Conservation (phyloP, 2,113 vertebrate species). For the Dicrurus megarhynchus region DNA sequence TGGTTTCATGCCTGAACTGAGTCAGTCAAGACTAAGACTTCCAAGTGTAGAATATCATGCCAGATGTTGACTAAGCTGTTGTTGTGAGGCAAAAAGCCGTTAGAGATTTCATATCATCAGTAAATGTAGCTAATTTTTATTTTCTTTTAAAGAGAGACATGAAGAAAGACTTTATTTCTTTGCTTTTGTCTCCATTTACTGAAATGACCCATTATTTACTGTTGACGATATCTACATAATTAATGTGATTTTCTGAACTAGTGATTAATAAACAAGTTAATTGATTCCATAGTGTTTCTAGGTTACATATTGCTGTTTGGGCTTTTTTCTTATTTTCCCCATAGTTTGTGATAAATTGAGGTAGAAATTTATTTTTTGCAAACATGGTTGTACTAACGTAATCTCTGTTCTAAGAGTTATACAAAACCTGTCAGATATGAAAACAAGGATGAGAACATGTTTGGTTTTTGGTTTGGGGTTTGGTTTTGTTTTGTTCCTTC, state of each 20-base stretch:
- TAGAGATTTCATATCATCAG: constrained; percentile 10
- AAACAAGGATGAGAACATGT: neutral
- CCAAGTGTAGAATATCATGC: constrained; percentile 12
- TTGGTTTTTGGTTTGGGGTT: fast-evolving
- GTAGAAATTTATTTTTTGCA: neutral
- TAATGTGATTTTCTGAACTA: neutral
- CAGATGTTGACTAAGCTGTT: constrained; percentile 59
- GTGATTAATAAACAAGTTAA: neutral
- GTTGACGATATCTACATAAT: neutral
- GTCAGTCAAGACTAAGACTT: constrained; percentile 51
- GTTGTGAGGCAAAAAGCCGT: constrained; percentile 18
- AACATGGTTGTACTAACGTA: neutral
- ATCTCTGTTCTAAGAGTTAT: neutral
- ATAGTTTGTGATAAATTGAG: neutral
- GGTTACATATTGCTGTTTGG: neutral
- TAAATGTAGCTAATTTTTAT: neutral
- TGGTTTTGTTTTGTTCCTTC: neutral
- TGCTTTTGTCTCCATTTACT: neutral
- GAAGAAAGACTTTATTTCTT: neutral
- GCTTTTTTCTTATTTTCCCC: neutral
- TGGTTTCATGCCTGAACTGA: constrained; percentile 10
- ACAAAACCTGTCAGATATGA: neutral
- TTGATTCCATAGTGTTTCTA: neutral
- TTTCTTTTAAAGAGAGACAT: neutral
- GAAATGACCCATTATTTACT: neutral